These are phyloP conservation scores for Lophotriccus pileatus DNA, from an alignment of 2,797 vertebrate genomes.

Conservation along the genomic window DNA sequence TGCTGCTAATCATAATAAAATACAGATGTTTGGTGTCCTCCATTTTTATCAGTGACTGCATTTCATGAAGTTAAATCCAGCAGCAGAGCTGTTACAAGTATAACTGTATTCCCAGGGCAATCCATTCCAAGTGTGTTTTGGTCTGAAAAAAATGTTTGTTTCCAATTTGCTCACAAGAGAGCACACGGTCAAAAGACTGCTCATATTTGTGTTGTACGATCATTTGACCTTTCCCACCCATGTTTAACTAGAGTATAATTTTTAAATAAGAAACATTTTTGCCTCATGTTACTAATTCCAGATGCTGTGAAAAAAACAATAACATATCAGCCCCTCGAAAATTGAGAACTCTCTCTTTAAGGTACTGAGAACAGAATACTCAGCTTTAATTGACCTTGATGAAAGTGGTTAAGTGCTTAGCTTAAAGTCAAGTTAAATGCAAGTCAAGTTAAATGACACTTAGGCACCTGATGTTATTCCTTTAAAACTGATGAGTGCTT, in stretches of 20 bases:
- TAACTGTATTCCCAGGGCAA: not conserved
- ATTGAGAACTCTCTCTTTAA: not conserved
- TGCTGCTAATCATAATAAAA: not conserved
- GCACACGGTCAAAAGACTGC: not conserved
- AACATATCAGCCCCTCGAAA: not conserved
- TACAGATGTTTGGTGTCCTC: not conserved
- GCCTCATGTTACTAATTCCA: not conserved
- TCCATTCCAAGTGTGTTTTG: not conserved
- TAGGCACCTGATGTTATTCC: not conserved
- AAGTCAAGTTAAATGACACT: not conserved
- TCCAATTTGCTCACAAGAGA: not conserved
- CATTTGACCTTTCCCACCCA: not conserved
- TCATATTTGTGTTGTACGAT: constrained; percentile 12
- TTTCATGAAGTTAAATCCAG: not conserved
- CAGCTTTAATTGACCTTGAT: not conserved
- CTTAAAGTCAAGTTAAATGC: not conserved
- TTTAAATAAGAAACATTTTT: constrained; percentile 4
- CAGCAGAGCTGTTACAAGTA: not conserved
- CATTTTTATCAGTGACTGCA: not conserved
- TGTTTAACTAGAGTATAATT: not conserved
- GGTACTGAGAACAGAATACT: not conserved
- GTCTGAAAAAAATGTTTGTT: not conserved
- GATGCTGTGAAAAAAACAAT: not conserved
- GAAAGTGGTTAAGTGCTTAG: not conserved
- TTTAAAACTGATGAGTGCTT: not conserved